A percentile compares a stretch with the other conserved stretches of the same genome.
phyloP scores from a whole-genome alignment of 2,888 invertebrate genomes.

The Trissonchulus latispiculum region DNA sequence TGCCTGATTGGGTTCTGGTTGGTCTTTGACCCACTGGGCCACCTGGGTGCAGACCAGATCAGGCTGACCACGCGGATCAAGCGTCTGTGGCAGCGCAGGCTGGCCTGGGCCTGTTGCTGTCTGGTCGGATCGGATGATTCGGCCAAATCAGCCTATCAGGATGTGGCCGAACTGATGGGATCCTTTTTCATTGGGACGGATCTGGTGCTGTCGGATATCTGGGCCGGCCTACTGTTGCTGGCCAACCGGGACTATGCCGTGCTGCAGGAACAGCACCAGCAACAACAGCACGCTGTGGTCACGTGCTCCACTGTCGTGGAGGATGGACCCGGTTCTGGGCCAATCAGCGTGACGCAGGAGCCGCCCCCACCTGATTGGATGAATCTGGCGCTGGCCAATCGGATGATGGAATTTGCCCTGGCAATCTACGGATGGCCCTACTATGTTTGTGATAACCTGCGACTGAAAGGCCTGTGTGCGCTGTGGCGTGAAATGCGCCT shows the following conservation, averaged over 20 bases:
- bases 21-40: constrained; percentile 73
- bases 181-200: constrained; percentile 66
- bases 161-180: constrained; percentile 58
- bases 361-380: constrained; percentile 55
- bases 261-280: constrained; percentile 17
- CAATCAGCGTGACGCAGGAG: no score
- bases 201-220: constrained; percentile 73
- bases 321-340: no score
- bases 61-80: constrained; percentile 24
- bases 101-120: constrained; percentile 18
- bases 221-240: constrained; percentile 74
- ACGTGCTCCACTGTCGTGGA: neutral
- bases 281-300: no score
- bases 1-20: constrained; percentile 62
- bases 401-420: constrained; percentile 68
- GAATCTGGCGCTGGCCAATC: constrained; percentile 62
- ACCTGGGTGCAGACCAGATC: no score
- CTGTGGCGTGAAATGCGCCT: constrained; percentile 55
- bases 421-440: constrained; percentile 81
- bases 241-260: constrained; percentile 33
- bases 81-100: constrained; percentile 29
- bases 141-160: constrained; percentile 42
- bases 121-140: constrained; percentile 29
- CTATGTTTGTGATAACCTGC: constrained; percentile 63
- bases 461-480: constrained; percentile 62